A percentile compares a stretch with the other conserved stretches of the same genome.
Evolutionary conservation across 1,140 invertebrate species (phyloP).

Genomic region (Thaumetopoea pityocampa): DNA sequence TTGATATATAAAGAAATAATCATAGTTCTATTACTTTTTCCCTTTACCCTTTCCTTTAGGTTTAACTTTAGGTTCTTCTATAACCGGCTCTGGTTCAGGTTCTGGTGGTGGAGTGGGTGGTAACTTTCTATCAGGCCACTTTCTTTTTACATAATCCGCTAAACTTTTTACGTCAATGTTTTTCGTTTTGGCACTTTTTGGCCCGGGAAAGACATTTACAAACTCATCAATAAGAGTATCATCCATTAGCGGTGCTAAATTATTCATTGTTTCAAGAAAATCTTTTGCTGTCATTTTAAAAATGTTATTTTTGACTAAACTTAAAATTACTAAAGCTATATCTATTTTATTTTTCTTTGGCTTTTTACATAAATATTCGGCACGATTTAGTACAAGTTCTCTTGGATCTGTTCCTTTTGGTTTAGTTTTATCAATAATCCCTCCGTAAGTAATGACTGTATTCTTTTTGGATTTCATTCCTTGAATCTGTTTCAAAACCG

Average conservation of each 20-base stretch:
- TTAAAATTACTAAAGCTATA: constrained; percentile 27
- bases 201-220: constrained; percentile 23
- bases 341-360: constrained; percentile 25
- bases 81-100: constrained; percentile 3
- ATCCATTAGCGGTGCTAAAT: constrained; percentile 25
- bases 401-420: constrained; percentile 25
- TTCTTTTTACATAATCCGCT: constrained; percentile 31
- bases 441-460: constrained; percentile 29
- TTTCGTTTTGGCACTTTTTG: constrained; percentile 23
- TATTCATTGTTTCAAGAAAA: constrained; percentile 21
- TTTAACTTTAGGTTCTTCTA: not conserved
- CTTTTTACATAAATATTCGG: constrained; percentile 23
- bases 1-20: no score
- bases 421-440: constrained; percentile 25
- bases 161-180: constrained; percentile 26
- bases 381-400: constrained; percentile 34
- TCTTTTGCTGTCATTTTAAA: constrained; percentile 26
- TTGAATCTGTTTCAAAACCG: constrained; percentile 20
- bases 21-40: no score
- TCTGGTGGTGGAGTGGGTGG: constrained; percentile 36
- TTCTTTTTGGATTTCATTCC: constrained; percentile 34
- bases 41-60: constrained; percentile 5
- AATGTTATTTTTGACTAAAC: constrained; percentile 22
- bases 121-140: constrained; percentile 42
- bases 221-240: constrained; percentile 27